phyloP scores from a whole-genome alignment of 2,888 invertebrate genomes.

The Ectemnius lituratus region DNA sequence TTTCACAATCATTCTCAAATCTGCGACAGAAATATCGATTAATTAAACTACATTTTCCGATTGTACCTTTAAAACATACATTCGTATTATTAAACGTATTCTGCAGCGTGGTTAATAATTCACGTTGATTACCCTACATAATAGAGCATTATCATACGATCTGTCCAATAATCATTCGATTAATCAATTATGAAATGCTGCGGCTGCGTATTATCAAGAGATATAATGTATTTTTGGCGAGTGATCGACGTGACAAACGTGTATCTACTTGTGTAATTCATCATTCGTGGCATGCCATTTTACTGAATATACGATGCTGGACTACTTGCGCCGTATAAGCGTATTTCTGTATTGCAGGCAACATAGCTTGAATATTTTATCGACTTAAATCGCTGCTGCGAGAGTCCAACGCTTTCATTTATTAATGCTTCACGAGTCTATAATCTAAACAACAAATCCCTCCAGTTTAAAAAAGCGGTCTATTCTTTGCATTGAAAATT shows the following conservation, averaged over 20 bases:
- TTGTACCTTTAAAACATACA: constrained; percentile 46
- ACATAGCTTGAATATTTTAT: constrained; percentile 48
- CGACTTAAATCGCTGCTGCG: constrained; percentile 18
- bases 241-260: constrained; percentile 46
- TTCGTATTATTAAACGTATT: constrained; percentile 37
- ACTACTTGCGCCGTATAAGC: constrained; percentile 45
- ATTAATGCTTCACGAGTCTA: too few species aligned
- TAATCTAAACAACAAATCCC: too few species aligned
- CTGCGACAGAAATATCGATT: background rate
- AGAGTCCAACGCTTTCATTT: constrained; percentile 12
- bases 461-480: too few species aligned
- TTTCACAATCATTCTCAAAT: too few species aligned
- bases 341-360: constrained; percentile 28
- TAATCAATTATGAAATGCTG: constrained; percentile 65
- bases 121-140: constrained; percentile 59
- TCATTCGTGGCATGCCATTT: constrained; percentile 46
- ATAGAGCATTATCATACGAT: constrained; percentile 65
- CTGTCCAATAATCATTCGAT: constrained; percentile 65
- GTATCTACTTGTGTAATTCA: constrained; percentile 59
- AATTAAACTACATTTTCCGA: background rate
- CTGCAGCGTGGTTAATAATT: constrained; percentile 52
- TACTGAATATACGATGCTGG: constrained; percentile 11
- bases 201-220: constrained; percentile 36
- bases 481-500: too few species aligned
- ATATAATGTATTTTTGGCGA: background rate